Evolutionary conservation across 2,797 vertebrate genomes (phyloP).

Genomic region (Galaxias olidus): DNA sequence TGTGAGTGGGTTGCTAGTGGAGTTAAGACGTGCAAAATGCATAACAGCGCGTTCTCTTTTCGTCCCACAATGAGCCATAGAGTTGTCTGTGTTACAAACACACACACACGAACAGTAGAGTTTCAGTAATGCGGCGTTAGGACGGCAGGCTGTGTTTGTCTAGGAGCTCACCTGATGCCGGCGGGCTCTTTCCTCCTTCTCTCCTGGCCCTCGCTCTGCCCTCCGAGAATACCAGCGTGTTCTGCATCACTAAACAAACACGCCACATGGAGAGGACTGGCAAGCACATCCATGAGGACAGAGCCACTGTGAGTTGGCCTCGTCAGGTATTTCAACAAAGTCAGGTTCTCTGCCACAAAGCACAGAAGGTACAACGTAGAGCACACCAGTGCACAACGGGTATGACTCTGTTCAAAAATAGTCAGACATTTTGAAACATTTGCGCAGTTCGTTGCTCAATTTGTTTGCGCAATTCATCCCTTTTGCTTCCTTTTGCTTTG

Average conservation of each 20-base stretch:
- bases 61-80: not conserved
- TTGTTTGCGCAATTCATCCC: no score
- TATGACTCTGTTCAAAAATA: no score
- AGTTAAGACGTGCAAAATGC: not conserved
- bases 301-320: no score
- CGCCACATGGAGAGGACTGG: not conserved
- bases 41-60: not conserved
- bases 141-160: not conserved
- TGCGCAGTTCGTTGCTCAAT: no score
- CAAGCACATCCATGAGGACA: no score
- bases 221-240: not conserved
- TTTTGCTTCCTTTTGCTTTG: no score
- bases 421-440: no score
- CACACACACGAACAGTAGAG: constrained; percentile 1
- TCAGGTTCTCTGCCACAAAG: no score
- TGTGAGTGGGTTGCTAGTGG: no score
- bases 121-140: not conserved
- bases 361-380: no score
- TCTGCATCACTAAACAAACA: constrained; percentile 1
- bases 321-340: no score
- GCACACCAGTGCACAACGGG: no score
- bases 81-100: constrained; percentile 1
- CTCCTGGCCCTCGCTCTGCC: not conserved
- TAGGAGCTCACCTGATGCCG: not conserved
- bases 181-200: not conserved